Evolutionary conservation across 1,140 invertebrate genomes (phyloP).

Genomic region (Magallana ariakensis): DNA sequence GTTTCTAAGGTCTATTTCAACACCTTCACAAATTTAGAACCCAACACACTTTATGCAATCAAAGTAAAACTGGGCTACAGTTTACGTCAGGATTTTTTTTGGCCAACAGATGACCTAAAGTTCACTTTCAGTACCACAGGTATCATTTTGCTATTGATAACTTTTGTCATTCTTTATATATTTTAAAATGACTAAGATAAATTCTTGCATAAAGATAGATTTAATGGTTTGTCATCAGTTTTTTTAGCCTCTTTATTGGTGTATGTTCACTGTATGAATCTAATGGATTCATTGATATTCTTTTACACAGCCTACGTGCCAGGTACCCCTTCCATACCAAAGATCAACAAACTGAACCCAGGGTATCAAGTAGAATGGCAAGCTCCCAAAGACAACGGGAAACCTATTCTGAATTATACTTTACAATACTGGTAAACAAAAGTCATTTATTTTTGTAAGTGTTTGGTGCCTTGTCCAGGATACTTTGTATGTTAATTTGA

Average conservation of each 20-base stretch:
- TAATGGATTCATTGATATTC: no score
- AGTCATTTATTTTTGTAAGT: no score
- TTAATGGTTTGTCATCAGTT: no score
- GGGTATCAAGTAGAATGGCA: slow-evolving; percentile 87
- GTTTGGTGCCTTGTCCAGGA: no score
- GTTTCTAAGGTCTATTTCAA: slow-evolving; percentile 57
- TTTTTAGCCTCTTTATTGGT: no score
- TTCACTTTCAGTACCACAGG: slow-evolving; percentile 52
- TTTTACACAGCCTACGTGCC: slow-evolving; percentile 39
- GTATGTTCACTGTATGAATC: no score
- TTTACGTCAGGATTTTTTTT: slow-evolving; percentile 79
- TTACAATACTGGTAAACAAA: slow-evolving; percentile 71
- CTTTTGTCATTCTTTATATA: no score
- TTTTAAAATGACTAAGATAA: no score
- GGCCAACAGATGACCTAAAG: background rate
- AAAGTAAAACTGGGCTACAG: slow-evolving; percentile 80
- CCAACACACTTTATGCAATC: slow-evolving; percentile 88
- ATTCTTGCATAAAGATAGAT: background rate
- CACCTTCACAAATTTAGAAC: slow-evolving; percentile 81
- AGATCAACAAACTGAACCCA: slow-evolving; percentile 38
- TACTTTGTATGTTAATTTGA: no score
- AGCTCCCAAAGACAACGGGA: slow-evolving; percentile 85
- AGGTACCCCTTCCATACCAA: slow-evolving; percentile 38
- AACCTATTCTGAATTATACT: slow-evolving; percentile 69
- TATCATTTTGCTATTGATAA: no score